Conservation (phyloP, 2,797 vertebrate species). For the Hippocampus kuda region DNA sequence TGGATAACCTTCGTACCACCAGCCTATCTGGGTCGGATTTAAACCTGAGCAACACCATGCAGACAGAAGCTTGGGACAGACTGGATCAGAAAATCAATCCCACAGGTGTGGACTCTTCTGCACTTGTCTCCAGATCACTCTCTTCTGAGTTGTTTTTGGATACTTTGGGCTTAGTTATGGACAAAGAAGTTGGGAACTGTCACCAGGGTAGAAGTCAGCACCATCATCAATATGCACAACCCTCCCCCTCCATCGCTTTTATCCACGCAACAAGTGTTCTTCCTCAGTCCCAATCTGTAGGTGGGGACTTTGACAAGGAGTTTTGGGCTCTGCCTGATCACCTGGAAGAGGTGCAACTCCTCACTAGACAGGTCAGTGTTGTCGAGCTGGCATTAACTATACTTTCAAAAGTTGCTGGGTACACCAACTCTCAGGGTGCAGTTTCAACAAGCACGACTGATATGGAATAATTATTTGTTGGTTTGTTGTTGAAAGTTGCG, state of each 20-base stretch:
- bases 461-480: too few species aligned
- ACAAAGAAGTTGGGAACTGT: slow-evolving; percentile 4
- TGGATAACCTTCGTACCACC: slow-evolving; percentile 67
- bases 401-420: background rate
- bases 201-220: slow-evolving; percentile 2
- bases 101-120: slow-evolving; percentile 34
- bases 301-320: slow-evolving; percentile 72
- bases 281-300: slow-evolving; percentile 31
- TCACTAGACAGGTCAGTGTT: slow-evolving; percentile 67
- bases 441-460: background rate
- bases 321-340: slow-evolving; percentile 76
- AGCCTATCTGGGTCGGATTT: slow-evolving; percentile 39
- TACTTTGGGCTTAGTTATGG: slow-evolving; percentile 28
- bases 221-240: background rate
- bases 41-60: slow-evolving; percentile 8
- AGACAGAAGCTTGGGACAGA: slow-evolving; percentile 2
- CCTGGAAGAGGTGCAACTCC: slow-evolving; percentile 71
- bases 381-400: background rate
- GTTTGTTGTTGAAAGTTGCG: too few species aligned
- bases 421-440: background rate
- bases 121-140: slow-evolving; percentile 29
- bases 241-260: slow-evolving; percentile 25
- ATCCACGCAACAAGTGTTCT: slow-evolving; percentile 50
- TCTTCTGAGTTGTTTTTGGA: slow-evolving; percentile 39
- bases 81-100: slow-evolving; percentile 16